Evolutionary conservation across 53 echinoderm and acorn worm genomes (phyloP), one percentile per base, ranked within the genome.

Genomic region (Pentamera pediparva): DNA sequence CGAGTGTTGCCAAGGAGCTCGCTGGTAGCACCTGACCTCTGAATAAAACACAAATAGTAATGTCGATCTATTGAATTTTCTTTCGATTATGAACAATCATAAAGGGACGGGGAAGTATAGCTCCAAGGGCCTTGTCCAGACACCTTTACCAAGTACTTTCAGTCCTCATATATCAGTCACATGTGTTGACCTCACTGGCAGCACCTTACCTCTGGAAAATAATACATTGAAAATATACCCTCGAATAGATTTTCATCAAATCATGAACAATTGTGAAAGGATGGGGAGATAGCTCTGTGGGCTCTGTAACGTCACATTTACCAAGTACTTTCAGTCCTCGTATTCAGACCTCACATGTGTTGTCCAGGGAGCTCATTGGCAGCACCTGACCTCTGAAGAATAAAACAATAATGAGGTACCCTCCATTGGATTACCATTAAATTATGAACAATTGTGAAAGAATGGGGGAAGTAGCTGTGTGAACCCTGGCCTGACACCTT

Each of bases 381-480:
- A 92, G 53, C 3, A 85, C 88, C 58, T 98, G 98, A 1, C 98
- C 98, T 74, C 98, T 98, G 90, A 69, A n/a, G n/a, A n/a, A n/a
- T n/a, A n/a, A n/a, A n/a, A n/a, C n/a, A n/a, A n/a, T n/a, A n/a
- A n/a, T n/a, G n/a, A n/a, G n/a, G n/a, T n/a, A n/a, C n/a, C n/a
- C n/a, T n/a, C n/a, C n/a, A n/a, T n/a, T n/a, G n/a, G n/a, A n/a
- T n/a, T n/a, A n/a, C n/a, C n/a, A n/a, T n/a, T n/a, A n/a, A n/a
- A n/a, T n/a, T n/a, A n/a, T n/a, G n/a, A n/a, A n/a, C n/a, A n/a
- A n/a, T n/a, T n/a, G n/a, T n/a, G n/a, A n/a, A n/a, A n/a, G n/a
- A n/a, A n/a, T n/a, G n/a, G n/a, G n/a, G n/a, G 24, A 86, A 90
- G 86, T 98, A 98, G 45, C 83, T 89, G 26, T 59, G 91, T 0